Percentiles rank a stretch among this genome's conserved stretches.
Evolutionary conservation across 2,113 vertebrate species (phyloP).

Genomic region (Myrmophylax atrothorax): DNA sequence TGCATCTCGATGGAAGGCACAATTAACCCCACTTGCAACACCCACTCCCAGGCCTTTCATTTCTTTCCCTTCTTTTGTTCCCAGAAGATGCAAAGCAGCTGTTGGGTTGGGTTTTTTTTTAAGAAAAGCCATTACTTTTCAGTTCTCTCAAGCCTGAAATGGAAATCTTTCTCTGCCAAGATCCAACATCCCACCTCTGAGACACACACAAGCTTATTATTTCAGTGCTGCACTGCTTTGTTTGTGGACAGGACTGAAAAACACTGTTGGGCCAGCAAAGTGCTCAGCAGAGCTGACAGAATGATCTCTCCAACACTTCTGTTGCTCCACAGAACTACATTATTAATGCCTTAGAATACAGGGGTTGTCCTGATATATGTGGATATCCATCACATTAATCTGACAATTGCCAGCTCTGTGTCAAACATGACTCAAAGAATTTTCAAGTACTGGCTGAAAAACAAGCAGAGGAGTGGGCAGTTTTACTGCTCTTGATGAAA

Average conservation of each 20-base stretch:
- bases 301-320: background rate
- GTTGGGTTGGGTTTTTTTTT: background rate
- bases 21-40: background rate
- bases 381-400: background rate
- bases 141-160: background rate
- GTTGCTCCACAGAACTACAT: background rate
- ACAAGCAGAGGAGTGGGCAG: background rate
- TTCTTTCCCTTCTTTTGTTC: background rate
- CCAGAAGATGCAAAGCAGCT: background rate
- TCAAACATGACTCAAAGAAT: background rate
- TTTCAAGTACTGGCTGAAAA: background rate
- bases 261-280: background rate
- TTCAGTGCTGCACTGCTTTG: background rate
- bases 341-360: background rate
- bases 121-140: background rate
- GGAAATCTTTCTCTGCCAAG: background rate
- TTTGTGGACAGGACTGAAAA: background rate
- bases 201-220: background rate
- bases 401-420: background rate
- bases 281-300: rapidly evolving
- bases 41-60: background rate
- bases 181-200: background rate
- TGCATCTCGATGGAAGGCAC: conserved; percentile 8
- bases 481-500: background rate
- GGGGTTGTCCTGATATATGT: background rate